Base-by-base conservation (phyloP, 2,797 vertebrate genomes). In the Amniataba percoides region DNA sequence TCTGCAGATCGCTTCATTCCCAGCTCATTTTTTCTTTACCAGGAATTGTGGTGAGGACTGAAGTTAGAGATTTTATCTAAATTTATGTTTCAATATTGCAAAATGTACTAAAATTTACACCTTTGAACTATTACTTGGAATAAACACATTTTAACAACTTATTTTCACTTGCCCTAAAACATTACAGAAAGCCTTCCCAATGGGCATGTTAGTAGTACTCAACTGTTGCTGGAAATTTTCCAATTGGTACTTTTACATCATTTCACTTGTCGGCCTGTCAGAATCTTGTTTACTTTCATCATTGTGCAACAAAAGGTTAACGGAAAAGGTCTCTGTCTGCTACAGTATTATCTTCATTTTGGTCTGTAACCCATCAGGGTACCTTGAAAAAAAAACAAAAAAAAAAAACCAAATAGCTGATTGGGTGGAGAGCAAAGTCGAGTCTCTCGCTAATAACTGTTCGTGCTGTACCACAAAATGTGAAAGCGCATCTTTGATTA, bases 1-100 rank as follows among this genome's bases (percentile, higher is more conserved):
- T 58, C 36, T 77, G 49, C 59, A 70, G 58, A 48, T 63, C 52
- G 39, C 58, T 61, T 48, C 53, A 67, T 42, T 74, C 13, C 43
- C 48, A 31, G 66, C 34, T 36, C 48, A 4, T 55, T 85, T 53
- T 57, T 55, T 74, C 53, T 48, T 31, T 31, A 31, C 5, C 36
- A 42, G 23, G 31, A 46, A 27, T 55, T 46, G 59, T n/a, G n/a
- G 0, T 56, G 53, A 57, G 14, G 18, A 45, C 7, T 67, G 2
- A 60, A 6, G 5, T 13, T 19, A 15, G 15, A 42, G 0, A 14
- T 55, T 48, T 40, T 21, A 27, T 1, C 40, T 25, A 27, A n/a
- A 10, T 31, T 51, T 27, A 51, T n/a, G 52, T 39, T 42, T 11
- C 2, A n/a, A 52, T 25, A 40, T 53, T n/a, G n/a, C 3, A 53